Conservation (phyloP, 2,888 invertebrate species). For the Eudasyphora cyanicolor region DNA sequence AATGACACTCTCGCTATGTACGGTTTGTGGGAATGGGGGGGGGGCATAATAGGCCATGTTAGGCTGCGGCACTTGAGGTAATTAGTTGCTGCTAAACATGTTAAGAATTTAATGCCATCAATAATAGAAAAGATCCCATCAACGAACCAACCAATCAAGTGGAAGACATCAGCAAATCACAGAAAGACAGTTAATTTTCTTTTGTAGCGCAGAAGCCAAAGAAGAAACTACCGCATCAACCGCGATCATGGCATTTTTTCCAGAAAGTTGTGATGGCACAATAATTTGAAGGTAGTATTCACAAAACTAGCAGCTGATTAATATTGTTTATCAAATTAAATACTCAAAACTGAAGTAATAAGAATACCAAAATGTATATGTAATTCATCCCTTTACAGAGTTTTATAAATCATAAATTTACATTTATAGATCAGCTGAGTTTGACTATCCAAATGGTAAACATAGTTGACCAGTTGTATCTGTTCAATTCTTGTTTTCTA, state of each 20-base stretch:
- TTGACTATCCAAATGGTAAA: no score
- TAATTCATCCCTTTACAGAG: no score
- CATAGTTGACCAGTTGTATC: no score
- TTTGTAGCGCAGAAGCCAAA: neutral
- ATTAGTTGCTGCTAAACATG: conserved; percentile 57
- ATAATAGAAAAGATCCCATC: conserved; percentile 18
- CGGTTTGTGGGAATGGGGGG: neutral
- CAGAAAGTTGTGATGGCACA: conserved; percentile 13
- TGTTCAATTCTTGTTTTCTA: no score
- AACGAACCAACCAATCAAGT: neutral
- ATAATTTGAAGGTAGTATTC: no score
- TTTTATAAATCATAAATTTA: no score
- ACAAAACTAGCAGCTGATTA: no score
- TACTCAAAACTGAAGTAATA: no score
- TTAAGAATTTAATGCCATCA: conserved; percentile 59
- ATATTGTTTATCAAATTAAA: no score
- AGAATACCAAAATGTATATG: no score
- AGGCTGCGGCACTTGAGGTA: conserved; percentile 22
- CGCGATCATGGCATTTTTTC: conserved; percentile 5
- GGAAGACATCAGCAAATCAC: neutral
- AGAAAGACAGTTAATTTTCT: conserved; percentile 29
- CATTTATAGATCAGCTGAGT: no score
- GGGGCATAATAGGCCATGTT: neutral
- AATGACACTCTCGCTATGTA: neutral
- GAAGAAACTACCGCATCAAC: neutral